phyloP scores from a whole-genome alignment of 2,888 invertebrate species.

The Pterostichus madidus region DNA sequence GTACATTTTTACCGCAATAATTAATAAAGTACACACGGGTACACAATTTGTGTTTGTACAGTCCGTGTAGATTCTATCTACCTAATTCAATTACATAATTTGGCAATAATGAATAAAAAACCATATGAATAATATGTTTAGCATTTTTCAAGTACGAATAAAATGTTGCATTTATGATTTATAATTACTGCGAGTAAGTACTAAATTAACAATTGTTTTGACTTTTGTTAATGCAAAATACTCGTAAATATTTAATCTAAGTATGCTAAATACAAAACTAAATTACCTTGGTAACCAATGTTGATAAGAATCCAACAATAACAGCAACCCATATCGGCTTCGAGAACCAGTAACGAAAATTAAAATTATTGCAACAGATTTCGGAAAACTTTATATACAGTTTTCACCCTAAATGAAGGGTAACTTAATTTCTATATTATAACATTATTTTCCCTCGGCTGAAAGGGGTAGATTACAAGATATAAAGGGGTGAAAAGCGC shows the following conservation, averaged over 20 bases:
- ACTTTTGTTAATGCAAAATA: conserved; percentile 6
- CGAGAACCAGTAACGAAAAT: not conserved
- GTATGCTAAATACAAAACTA: not conserved
- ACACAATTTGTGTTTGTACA: not conserved
- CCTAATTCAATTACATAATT: conserved; percentile 17
- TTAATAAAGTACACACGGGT: not conserved
- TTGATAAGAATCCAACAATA: not conserved
- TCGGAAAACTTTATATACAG: conserved; percentile 30
- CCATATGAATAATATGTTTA: conserved; percentile 11
- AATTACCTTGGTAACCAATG: not conserved
- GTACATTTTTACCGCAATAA: not conserved
- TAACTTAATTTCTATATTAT: conserved; percentile 14
- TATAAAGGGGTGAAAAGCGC: not conserved
- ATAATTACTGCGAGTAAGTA: not conserved
- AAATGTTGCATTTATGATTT: not conserved
- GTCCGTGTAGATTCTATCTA: not conserved
- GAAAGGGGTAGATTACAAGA: conserved; percentile 15
- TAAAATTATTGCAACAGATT: not conserved
- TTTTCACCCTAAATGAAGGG: not conserved
- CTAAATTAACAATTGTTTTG: conserved; percentile 11
- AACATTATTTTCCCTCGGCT: not conserved
- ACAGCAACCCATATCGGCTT: too few relatives aligned
- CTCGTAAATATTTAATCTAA: conserved; percentile 9
- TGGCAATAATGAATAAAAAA: not conserved
- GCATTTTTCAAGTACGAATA: conserved; percentile 15